These are phyloP conservation scores for Morpho deidamia DNA, from an alignment of 2,888 invertebrate species.

Conservation along the genomic window DNA sequence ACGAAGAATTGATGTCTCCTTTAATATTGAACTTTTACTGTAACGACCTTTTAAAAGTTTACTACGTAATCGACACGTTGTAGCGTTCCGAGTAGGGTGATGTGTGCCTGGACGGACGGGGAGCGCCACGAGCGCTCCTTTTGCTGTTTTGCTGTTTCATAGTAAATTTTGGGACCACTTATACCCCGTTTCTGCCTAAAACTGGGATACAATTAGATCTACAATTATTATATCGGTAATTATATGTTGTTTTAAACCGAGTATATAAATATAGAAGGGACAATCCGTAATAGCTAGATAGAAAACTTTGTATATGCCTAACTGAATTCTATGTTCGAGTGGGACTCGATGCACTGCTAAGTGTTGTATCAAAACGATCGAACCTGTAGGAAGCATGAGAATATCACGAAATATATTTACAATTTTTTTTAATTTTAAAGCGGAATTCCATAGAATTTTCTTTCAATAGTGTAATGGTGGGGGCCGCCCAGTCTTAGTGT, in stretches of 20 bases:
- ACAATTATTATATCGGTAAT: slow-evolving; percentile 32
- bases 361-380: slow-evolving; percentile 23
- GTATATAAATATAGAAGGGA: slow-evolving; percentile 22
- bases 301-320: slow-evolving; percentile 27
- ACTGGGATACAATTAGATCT: slow-evolving; percentile 39
- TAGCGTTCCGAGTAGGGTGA: slow-evolving; percentile 22
- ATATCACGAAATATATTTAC: slow-evolving; percentile 66
- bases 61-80: slow-evolving; percentile 14
- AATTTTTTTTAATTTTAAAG: slow-evolving; percentile 69
- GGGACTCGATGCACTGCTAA: slow-evolving; percentile 50
- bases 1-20: slow-evolving; percentile 33
- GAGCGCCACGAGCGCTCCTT: slow-evolving; percentile 26
- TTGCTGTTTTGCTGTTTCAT: slow-evolving; percentile 63
- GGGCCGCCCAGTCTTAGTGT: slow-evolving; percentile 64
- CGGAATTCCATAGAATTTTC: slow-evolving; percentile 68
- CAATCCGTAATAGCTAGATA: slow-evolving; percentile 19
- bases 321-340: slow-evolving; percentile 68
- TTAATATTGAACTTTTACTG: slow-evolving; percentile 27
- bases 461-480: slow-evolving; percentile 62
- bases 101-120: slow-evolving; percentile 30
- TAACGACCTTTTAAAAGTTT: slow-evolving; percentile 22
- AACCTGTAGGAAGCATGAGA: slow-evolving; percentile 50
- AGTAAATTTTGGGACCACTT: slow-evolving; percentile 76
- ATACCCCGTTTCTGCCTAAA: slow-evolving; percentile 45
- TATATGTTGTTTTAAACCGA: slow-evolving; percentile 26